Evolutionary conservation across 2,113 vertebrate genomes (phyloP).

Genomic region (Xenopus tropicalis): DNA sequence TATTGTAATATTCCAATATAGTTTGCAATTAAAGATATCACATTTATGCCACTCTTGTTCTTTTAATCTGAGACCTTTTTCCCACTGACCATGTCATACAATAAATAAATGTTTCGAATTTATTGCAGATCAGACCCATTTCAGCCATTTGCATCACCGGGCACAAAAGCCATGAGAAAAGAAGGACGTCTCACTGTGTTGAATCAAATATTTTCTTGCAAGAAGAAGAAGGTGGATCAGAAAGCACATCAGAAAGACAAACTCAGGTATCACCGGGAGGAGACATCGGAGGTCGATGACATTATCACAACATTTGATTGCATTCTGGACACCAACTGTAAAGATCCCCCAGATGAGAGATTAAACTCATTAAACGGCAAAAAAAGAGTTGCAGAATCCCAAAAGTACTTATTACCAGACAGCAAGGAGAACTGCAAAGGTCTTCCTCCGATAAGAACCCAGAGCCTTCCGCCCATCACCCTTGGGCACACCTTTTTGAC

Average conservation of each 20-base stretch:
- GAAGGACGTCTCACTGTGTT: slow-evolving; percentile 72
- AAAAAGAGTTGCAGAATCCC: slow-evolving; percentile 59
- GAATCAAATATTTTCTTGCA: slow-evolving; percentile 78
- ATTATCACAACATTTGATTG: slow-evolving; percentile 82
- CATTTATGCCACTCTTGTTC: too few species aligned
- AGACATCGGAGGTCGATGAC: slow-evolving; percentile 78
- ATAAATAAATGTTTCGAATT: too few species aligned
- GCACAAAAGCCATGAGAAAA: slow-evolving; percentile 63
- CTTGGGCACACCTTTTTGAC: slow-evolving; percentile 62
- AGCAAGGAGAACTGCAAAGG: slow-evolving; percentile 58
- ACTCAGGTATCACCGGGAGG: slow-evolving; percentile 53
- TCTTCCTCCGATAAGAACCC: slow-evolving; percentile 70
- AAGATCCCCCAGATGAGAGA: slow-evolving; percentile 53
- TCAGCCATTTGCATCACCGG: slow-evolving; percentile 56
- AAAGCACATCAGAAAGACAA: slow-evolving; percentile 56
- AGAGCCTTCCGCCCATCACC: slow-evolving; percentile 77
- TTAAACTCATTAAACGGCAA: slow-evolving; percentile 51
- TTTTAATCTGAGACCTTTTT: too few species aligned
- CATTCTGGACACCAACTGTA: slow-evolving; percentile 64
- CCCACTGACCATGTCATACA: too few species aligned
- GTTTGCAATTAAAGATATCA: too few species aligned
- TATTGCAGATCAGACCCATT: slow-evolving; percentile 62
- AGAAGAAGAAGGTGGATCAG: slow-evolving; percentile 72
- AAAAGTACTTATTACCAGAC: slow-evolving; percentile 62
- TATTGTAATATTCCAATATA: too few species aligned